A percentile compares a stretch with the other conserved stretches of the same genome.
Conservation (phyloP, 2,113 vertebrate genomes). For the Hypomesus transpacificus region DNA sequence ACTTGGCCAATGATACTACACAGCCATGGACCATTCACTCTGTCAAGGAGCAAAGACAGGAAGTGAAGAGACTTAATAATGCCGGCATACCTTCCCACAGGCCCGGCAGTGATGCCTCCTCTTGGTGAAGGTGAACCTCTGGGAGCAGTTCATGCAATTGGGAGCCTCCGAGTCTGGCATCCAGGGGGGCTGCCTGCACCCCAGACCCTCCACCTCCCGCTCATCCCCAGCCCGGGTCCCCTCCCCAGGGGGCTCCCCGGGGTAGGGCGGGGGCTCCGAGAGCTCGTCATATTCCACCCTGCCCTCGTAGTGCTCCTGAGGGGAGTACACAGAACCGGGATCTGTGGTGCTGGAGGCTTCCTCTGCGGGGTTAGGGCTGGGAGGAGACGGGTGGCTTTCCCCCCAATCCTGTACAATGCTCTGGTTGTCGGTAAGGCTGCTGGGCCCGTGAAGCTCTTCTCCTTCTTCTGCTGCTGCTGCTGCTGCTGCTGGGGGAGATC, state of each 20-base stretch:
- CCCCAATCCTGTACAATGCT: slow-evolving; percentile 43
- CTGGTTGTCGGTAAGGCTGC: slow-evolving; percentile 20
- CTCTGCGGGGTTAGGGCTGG: slow-evolving; percentile 29
- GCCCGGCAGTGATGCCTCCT: slow-evolving; percentile 94
- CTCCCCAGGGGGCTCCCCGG: slow-evolving; percentile 52
- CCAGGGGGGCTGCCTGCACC: slow-evolving; percentile 85
- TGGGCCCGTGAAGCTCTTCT: slow-evolving; percentile 3
- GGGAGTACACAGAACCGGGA: slow-evolving; percentile 23
- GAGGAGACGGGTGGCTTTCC: slow-evolving; percentile 22
- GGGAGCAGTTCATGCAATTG: slow-evolving; percentile 90
- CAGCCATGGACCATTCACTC: background rate
- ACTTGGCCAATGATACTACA: background rate
- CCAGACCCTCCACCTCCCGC: slow-evolving; percentile 62
- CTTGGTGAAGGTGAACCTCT: slow-evolving; percentile 92
- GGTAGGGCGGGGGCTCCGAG: slow-evolving; percentile 69
- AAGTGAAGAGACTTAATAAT: background rate
- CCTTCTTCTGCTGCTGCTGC: slow-evolving; percentile 53
- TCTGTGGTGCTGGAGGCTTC: slow-evolving; percentile 34
- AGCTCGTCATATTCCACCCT: slow-evolving; percentile 64
- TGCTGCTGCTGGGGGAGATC: slow-evolving; percentile 53
- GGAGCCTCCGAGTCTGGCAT: slow-evolving; percentile 93
- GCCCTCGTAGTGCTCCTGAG: slow-evolving; percentile 63
- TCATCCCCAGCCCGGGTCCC: slow-evolving; percentile 31
- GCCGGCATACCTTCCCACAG: slow-evolving; percentile 86
- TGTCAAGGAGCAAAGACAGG: background rate